A percentile compares a stretch with the other conserved stretches of the same genome.
Evolutionary conservation across 1,140 invertebrate genomes (phyloP).

Genomic region (Tetragnatha versicolor): DNA sequence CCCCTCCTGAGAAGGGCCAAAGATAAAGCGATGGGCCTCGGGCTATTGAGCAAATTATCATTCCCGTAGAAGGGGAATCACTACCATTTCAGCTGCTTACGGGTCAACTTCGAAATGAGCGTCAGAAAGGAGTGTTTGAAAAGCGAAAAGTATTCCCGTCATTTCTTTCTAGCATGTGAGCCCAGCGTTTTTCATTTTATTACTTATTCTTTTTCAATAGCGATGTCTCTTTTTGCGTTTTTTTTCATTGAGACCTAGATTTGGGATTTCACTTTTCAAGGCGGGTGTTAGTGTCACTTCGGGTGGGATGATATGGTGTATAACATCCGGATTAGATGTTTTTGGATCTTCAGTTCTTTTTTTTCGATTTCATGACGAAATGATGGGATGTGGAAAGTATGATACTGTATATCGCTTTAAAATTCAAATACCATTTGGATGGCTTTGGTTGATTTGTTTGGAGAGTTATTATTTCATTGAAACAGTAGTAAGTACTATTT

Average conservation of each 20-base stretch:
- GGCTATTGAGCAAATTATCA: constrained; percentile 36
- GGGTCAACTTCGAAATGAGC: constrained; percentile 4
- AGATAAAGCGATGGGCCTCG: constrained; percentile 14
- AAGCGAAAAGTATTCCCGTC: neutral
- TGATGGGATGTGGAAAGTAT: too few relatives aligned
- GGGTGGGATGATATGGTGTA: neutral
- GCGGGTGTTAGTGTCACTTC: neutral
- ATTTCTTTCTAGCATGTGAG: neutral
- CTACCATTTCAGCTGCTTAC: neutral
- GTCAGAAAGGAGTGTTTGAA: constrained; percentile 1
- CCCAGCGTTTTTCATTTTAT: neutral
- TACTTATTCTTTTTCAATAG: neutral
- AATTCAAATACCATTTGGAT: too few relatives aligned
- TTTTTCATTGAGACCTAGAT: neutral
- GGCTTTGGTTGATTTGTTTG: too few relatives aligned
- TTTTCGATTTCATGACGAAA: too few relatives aligned
- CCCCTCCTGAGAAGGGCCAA: constrained; percentile 1
- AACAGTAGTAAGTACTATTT: too few relatives aligned
- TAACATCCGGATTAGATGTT: neutral
- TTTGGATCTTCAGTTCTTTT: too few relatives aligned
- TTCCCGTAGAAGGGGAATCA: constrained; percentile 11
- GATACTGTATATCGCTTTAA: too few relatives aligned
- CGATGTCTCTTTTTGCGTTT: neutral
- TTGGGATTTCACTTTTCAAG: neutral
- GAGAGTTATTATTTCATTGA: too few relatives aligned